Conservation (phyloP, 2,888 invertebrate genomes). For the Synanthedon vespiformis region DNA sequence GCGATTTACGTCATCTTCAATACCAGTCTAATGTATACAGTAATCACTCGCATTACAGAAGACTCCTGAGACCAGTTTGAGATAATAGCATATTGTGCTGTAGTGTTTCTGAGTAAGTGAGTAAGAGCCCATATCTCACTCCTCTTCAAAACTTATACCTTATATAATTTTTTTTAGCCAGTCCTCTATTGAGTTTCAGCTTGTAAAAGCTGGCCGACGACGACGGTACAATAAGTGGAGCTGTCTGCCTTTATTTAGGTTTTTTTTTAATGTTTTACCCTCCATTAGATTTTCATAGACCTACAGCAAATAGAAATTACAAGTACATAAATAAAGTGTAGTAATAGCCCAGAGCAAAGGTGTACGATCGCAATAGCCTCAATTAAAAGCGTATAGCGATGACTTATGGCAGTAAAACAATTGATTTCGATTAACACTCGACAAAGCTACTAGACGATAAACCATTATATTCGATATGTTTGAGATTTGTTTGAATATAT, state of each 20-base stretch:
- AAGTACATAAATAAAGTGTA: conserved; percentile 13
- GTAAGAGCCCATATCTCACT: too few relatives aligned
- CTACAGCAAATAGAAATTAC: conserved; percentile 11
- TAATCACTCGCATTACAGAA: too few relatives aligned
- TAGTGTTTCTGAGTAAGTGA: too few relatives aligned
- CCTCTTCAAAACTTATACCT: too few relatives aligned
- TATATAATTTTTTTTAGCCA: too few relatives aligned
- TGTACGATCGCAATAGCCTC: conserved; percentile 44
- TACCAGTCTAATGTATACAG: too few relatives aligned
- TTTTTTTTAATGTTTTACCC: neutral
- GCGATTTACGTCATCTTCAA: too few relatives aligned
- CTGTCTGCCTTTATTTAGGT: neutral
- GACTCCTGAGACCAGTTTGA: too few relatives aligned
- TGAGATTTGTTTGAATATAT: neutral
- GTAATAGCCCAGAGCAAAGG: conserved; percentile 32
- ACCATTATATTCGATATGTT: conserved; percentile 24
- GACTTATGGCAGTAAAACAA: conserved; percentile 60
- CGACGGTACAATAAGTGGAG: neutral
- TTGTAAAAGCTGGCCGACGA: too few relatives aligned
- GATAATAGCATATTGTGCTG: too few relatives aligned
- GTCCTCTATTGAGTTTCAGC: too few relatives aligned
- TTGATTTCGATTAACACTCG: conserved; percentile 63
- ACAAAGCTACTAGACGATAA: conserved; percentile 54
- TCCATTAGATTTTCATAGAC: conserved; percentile 7
- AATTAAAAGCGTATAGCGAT: conserved; percentile 49